phyloP scores from a whole-genome alignment of 2,797 vertebrate genomes.

The Micropoecilia bifurca region DNA sequence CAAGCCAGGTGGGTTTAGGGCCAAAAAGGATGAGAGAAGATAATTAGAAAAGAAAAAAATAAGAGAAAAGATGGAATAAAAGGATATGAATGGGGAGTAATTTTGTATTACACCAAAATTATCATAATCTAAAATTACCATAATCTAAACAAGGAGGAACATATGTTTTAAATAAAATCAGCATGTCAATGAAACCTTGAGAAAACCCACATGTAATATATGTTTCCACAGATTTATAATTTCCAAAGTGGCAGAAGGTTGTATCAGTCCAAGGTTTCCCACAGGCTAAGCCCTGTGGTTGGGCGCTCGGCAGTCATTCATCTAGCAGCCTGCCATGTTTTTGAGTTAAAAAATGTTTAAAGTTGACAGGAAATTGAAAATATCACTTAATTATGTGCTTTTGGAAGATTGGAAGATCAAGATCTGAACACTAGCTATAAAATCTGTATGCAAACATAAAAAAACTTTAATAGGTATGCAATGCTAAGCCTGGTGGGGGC shows the following conservation, averaged over 20 bases:
- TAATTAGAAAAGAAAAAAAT: background rate
- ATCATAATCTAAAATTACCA: too few relatives aligned
- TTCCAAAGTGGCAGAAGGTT: background rate
- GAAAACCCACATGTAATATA: background rate
- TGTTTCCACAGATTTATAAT: background rate
- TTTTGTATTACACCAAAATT: background rate
- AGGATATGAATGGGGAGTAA: background rate
- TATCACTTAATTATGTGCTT: too few relatives aligned
- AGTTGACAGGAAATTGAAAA: too few relatives aligned
- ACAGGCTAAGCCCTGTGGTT: too few relatives aligned
- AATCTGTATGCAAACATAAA: too few relatives aligned
- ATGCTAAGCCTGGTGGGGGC: too few relatives aligned
- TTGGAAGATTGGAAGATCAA: too few relatives aligned
- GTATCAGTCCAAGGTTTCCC: background rate
- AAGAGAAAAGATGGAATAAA: background rate
- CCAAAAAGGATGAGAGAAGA: background rate
- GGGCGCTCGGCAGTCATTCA: too few relatives aligned
- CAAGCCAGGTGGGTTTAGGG: background rate
- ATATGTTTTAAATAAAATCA: background rate
- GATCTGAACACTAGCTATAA: too few relatives aligned
- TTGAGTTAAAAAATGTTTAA: too few relatives aligned
- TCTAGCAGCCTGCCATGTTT: too few relatives aligned
- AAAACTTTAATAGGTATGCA: too few relatives aligned
- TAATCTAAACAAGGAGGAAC: background rate
- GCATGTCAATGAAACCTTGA: background rate